Base-by-base conservation (phyloP, 1,140 invertebrate genomes). In the Chelonus insularis region DNA sequence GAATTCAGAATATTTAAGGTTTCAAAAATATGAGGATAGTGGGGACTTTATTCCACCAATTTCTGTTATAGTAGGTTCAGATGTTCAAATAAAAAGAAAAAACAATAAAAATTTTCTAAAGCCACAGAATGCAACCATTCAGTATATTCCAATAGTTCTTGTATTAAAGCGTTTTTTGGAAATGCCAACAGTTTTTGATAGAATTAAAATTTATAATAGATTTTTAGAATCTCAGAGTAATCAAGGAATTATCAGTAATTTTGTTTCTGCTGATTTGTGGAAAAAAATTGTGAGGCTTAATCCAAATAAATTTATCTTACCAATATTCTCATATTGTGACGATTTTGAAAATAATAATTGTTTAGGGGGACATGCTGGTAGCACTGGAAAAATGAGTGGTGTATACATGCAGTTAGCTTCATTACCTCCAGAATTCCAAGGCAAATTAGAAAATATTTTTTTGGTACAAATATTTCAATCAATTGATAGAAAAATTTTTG, bases 311-410 rank as follows among this genome's bases (percentile, higher is more conserved):
- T 57, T 54, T 34, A 50, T 67, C 16, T 32, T 70, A 11, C 63
- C 68, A 39, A n/a, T 70, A 2, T 61, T 60, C 29, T 16, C 67
- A 18, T 65, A 60, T 32, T 65, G 45, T 43, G 68, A 70, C 41
- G 68, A 70, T 48, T 70, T 62, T 23, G 68, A 70, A 39, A 57
- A 45, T 14, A 60, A 62, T 25, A 66, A 69, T 55, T 23, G 50
- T 34, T 41, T 70, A 5, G 65, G 65, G 1, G 34, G 54, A 29
- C 69, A 69, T 67, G 45, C 69, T 41, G 62, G 59, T 3, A 25
- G 51, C 6, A 32, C 62, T 36, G 37, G 23, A 18, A 69, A 67
- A 57, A n/a, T 69, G n/a, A 58, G 65, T n/a, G 67, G 54, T 16
- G 36, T 67, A 5, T 67, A 68, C 54, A 14, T 65, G 18, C 23